Evolutionary conservation across 2,888 invertebrate species (phyloP).

Genomic region (Clostera curtula): DNA sequence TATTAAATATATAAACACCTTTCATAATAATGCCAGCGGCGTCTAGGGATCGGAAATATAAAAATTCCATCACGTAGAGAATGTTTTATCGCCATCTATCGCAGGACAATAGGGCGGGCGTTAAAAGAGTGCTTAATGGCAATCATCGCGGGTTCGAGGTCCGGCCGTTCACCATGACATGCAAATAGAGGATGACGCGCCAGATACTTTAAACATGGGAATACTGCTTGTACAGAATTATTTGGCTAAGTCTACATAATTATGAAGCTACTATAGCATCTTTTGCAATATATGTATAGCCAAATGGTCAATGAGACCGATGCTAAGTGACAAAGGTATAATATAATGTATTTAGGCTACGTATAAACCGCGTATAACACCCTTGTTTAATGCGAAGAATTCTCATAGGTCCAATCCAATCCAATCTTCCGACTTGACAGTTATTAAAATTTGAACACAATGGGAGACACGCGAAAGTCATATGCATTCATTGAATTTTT

Average conservation of each 20-base stretch:
- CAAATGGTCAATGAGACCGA: too few species aligned
- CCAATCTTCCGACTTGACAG: slow-evolving; percentile 3
- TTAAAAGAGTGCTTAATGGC: slow-evolving; percentile 44
- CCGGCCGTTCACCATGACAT: slow-evolving; percentile 22
- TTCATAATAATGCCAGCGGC: slow-evolving; percentile 39
- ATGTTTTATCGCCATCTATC: slow-evolving; percentile 57
- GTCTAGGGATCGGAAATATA: slow-evolving; percentile 65
- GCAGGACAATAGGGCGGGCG: slow-evolving; percentile 64
- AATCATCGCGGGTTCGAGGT: slow-evolving; percentile 21
- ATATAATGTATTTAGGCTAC: too few species aligned
- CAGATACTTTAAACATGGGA: slow-evolving; percentile 9
- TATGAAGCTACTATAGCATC: too few species aligned
- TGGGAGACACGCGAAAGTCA: slow-evolving; percentile 14
- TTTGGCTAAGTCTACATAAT: too few species aligned
- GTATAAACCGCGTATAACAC: too few species aligned
- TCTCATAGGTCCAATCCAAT: slow-evolving; percentile 7
- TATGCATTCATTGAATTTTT: slow-evolving; percentile 17
- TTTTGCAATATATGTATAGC: too few species aligned
- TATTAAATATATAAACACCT: slow-evolving; percentile 16
- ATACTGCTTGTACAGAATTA: too few species aligned
- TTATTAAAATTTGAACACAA: slow-evolving; percentile 1
- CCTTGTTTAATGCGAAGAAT: too few species aligned
- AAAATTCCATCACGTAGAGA: slow-evolving; percentile 68
- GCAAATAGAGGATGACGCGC: slow-evolving; percentile 20
- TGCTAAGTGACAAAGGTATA: too few species aligned